phyloP scores from a whole-genome alignment of 2,797 vertebrate genomes.

The Liasis olivaceus region DNA sequence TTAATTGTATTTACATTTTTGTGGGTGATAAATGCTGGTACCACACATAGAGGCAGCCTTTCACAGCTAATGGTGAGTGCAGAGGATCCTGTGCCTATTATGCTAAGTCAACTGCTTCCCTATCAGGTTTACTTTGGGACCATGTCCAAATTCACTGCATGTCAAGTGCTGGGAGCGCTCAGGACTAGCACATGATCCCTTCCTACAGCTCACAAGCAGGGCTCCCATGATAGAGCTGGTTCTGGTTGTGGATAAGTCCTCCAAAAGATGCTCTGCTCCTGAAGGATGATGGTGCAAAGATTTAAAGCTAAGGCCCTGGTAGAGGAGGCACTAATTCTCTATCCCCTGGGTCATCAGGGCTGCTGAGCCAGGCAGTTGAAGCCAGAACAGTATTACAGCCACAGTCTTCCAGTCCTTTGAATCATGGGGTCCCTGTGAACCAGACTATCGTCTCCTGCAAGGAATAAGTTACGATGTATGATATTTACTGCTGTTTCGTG shows the following conservation, averaged over 20 bases:
- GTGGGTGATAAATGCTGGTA: neutral
- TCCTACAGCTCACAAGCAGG: neutral
- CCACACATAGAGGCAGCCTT: conserved; percentile 6
- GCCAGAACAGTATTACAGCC: neutral
- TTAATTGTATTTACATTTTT: neutral
- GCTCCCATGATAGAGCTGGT: neutral
- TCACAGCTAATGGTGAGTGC: conserved; percentile 4
- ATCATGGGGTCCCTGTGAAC: neutral
- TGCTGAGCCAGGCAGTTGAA: neutral
- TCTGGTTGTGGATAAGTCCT: neutral
- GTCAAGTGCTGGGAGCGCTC: neutral
- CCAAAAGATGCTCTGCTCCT: neutral
- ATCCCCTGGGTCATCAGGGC: no score
- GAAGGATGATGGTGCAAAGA: neutral
- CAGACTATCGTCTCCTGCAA: neutral
- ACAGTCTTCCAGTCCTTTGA: neutral
- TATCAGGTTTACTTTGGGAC: neutral
- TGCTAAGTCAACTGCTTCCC: no score
- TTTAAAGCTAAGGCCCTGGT: neutral
- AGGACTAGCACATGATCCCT: neutral
- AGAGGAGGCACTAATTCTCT: neutral
- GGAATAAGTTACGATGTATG: neutral
- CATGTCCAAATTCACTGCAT: neutral
- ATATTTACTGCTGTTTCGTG: neutral
- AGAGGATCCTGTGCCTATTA: neutral